A percentile compares a stretch with the other conserved stretches of the same genome.
These are phyloP conservation scores for Ditylenchus dipsaci DNA, from an alignment of 1,140 invertebrate genomes.

Conservation along the genomic window DNA sequence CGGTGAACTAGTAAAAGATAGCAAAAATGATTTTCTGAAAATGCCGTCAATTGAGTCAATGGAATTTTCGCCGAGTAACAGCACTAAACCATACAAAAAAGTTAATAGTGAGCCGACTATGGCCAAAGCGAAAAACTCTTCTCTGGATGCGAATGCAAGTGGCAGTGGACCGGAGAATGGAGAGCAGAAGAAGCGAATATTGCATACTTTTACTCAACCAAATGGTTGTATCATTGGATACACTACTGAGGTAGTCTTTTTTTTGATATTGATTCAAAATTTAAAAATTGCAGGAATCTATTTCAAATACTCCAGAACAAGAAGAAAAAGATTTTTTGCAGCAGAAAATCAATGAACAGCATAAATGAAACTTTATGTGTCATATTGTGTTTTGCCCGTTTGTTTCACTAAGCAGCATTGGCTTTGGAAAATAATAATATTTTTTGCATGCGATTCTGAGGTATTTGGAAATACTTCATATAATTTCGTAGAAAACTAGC, in stretches of 20 bases:
- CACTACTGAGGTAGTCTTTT: not conserved
- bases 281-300: too few species aligned
- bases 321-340: too few species aligned
- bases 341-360: too few species aligned
- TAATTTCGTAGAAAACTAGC: too few species aligned
- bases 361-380: too few species aligned
- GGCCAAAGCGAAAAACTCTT: not conserved
- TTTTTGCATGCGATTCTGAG: too few species aligned
- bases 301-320: too few species aligned
- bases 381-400: too few species aligned
- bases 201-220: not conserved
- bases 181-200: not conserved
- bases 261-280: too few species aligned
- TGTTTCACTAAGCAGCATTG: too few species aligned
- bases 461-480: too few species aligned
- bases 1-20: not conserved
- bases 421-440: too few species aligned
- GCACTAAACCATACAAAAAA: not conserved
- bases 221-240: not conserved
- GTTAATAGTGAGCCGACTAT: not conserved
- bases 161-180: not conserved
- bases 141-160: not conserved
- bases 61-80: not conserved
- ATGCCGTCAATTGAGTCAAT: slow-evolving; percentile 4
- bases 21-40: not conserved